A percentile compares a stretch with the other conserved stretches of the same genome.
These are phyloP conservation scores for Darevskia mixta DNA, from an alignment of 2,797 vertebrate species.

Conservation along the genomic window DNA sequence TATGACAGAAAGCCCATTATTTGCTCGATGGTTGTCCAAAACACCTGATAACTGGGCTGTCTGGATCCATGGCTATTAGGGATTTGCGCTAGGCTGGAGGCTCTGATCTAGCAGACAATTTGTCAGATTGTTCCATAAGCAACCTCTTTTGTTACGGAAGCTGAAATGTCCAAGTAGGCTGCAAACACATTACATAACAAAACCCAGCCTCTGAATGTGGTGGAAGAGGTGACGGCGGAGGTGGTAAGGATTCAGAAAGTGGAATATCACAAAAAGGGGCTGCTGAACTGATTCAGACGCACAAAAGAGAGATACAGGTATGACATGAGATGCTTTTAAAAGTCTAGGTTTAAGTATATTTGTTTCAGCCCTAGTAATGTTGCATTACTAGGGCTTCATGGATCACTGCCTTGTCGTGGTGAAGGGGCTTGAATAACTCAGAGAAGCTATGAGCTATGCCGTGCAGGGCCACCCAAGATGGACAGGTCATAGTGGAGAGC, in stretches of 20 bases:
- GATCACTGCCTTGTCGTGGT: too few relatives aligned
- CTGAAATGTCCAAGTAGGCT: not conserved
- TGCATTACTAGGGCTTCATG: too few relatives aligned
- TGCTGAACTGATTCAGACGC: not conserved
- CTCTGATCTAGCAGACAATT: not conserved
- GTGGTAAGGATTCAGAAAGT: not conserved
- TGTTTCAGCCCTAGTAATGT: too few relatives aligned
- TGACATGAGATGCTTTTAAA: not conserved
- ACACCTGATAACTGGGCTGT: too few relatives aligned
- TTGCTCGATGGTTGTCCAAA: not conserved
- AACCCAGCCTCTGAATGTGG: not conserved
- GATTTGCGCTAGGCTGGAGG: fast-evolving
- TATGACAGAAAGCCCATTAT: not conserved
- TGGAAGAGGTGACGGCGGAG: not conserved
- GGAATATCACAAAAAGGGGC: not conserved
- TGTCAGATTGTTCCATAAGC: not conserved
- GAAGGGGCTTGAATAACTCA: too few relatives aligned
- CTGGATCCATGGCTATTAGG: not conserved
- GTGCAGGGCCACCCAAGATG: too few relatives aligned
- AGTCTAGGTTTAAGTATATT: too few relatives aligned
- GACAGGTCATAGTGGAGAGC: too few relatives aligned
- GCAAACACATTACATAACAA: too few relatives aligned
- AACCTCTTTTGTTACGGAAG: not conserved
- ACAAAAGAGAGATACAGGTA: not conserved
- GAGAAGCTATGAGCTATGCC: too few relatives aligned